A percentile compares a stretch with the other conserved stretches of the same genome.
Evolutionary conservation across 2,888 invertebrate species (phyloP).

Genomic region (Automeris io): DNA sequence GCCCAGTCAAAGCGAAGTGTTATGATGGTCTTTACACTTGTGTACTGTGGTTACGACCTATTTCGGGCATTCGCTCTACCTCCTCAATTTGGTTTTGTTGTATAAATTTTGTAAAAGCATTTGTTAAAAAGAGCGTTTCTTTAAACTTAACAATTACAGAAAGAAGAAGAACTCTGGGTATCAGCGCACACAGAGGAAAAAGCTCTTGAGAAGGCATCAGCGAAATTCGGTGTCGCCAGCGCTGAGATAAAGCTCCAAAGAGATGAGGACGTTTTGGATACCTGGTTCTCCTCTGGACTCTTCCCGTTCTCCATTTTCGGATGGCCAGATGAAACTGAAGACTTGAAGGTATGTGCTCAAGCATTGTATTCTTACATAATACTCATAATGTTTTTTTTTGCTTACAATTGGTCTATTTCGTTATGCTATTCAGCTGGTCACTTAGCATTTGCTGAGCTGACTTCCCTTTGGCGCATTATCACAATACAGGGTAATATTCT

Average conservation of each 20-base stretch:
- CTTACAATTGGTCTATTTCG: no score
- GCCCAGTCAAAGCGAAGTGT: no score
- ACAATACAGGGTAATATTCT: no score
- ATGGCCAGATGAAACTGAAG: slow-evolving; percentile 91
- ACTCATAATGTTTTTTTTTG: background rate
- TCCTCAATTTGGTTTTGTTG: no score
- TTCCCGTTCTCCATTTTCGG: slow-evolving; percentile 98
- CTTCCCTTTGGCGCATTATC: no score
- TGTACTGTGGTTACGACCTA: no score
- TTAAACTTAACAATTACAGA: slow-evolving; percentile 25
- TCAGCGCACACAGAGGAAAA: slow-evolving; percentile 84
- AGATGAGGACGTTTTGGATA: slow-evolving; percentile 98
- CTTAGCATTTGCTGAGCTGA: no score
- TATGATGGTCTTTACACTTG: no score
- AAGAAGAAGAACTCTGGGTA: slow-evolving; percentile 84
- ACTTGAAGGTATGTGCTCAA: slow-evolving; percentile 70
- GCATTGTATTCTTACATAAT: background rate
- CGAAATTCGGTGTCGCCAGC: slow-evolving; percentile 78
- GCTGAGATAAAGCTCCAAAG: slow-evolving; percentile 78
- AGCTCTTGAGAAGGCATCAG: slow-evolving; percentile 87
- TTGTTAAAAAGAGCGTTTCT: background rate
- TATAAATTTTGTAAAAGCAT: no score
- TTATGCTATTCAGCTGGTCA: no score
- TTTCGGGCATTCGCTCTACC: no score
- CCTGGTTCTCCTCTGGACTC: slow-evolving; percentile 98